phyloP scores from a whole-genome alignment of 2,888 invertebrate species.

The Hypomecis atomaria region DNA sequence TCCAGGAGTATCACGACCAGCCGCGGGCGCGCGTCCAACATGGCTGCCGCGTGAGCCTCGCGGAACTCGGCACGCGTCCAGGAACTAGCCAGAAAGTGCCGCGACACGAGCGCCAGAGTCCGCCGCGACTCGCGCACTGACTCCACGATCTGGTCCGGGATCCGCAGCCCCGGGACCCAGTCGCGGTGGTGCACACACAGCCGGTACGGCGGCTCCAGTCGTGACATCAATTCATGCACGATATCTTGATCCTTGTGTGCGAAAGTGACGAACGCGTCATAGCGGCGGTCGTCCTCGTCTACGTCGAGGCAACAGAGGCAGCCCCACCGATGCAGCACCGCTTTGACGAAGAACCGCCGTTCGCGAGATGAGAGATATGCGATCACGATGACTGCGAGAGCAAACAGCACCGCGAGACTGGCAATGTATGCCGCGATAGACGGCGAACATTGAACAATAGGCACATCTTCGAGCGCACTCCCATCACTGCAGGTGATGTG shows the following conservation, averaged over 20 bases:
- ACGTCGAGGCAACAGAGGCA: background rate
- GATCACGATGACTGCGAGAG: background rate
- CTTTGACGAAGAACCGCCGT: conserved; percentile 3
- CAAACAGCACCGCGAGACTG: background rate
- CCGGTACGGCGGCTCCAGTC: background rate
- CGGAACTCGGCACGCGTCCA: conserved; percentile 4
- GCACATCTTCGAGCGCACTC: background rate
- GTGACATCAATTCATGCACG: too few species aligned
- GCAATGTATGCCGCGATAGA: too few species aligned
- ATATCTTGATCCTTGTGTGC: background rate
- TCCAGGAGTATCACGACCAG: conserved; percentile 3
- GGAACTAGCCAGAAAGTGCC: conserved; percentile 2
- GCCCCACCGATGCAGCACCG: conserved; percentile 2
- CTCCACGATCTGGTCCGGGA: background rate
- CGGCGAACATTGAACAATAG: too few species aligned
- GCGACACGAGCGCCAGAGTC: conserved; percentile 6
- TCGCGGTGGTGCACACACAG: conserved; percentile 1
- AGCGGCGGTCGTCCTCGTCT: conserved; percentile 3
- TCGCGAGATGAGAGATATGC: background rate
- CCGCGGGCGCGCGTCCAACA: background rate
- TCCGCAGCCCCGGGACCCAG: background rate
- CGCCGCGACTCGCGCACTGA: conserved; percentile 7
- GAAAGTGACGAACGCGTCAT: conserved; percentile 12
- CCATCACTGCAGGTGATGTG: too few species aligned
- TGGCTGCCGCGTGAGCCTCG: background rate